These are phyloP conservation scores for Imbricaverruca yamaguchii DNA, from an alignment of 2,888 invertebrate species.

Conservation along the genomic window DNA sequence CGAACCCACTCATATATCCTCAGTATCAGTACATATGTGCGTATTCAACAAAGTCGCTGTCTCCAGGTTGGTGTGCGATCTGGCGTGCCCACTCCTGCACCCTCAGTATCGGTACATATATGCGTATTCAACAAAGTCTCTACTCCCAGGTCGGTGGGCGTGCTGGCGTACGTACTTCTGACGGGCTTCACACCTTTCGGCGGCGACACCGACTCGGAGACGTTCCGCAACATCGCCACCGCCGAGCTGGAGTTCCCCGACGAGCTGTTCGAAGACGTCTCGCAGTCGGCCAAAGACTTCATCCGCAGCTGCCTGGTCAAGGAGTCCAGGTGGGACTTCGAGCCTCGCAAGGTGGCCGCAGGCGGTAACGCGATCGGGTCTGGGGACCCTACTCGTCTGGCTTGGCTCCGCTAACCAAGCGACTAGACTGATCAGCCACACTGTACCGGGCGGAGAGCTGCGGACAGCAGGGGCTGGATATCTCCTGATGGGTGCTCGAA, in stretches of 20 bases:
- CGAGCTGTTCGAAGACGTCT: conserved; percentile 82
- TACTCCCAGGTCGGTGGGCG: conserved; percentile 67
- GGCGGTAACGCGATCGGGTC: too few species aligned
- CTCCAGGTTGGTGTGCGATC: not conserved
- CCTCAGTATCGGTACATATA: not conserved
- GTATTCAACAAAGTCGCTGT: not conserved
- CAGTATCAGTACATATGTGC: not conserved
- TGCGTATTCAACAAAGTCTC: not conserved
- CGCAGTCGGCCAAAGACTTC: conserved; percentile 79
- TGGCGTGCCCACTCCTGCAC: not conserved
- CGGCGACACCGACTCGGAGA: conserved; percentile 92
- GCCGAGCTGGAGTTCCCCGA: conserved; percentile 88
- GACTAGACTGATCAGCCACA: too few species aligned
- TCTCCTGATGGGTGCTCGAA: too few species aligned
- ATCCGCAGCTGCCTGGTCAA: conserved; percentile 81
- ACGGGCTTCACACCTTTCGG: conserved; percentile 78
- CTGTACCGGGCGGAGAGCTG: too few species aligned
- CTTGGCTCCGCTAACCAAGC: too few species aligned
- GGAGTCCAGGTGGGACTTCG: conserved; percentile 68
- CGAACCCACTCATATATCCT: not conserved
- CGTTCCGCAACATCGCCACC: conserved; percentile 92
- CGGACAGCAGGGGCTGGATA: too few species aligned
- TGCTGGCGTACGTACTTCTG: conserved; percentile 84
- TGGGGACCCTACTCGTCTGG: too few species aligned
- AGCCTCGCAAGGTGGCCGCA: too few species aligned